A percentile compares a stretch with the other conserved stretches of the same genome.
Evolutionary conservation across 2,888 invertebrate species (phyloP).

Genomic region (Drosophila pseudotalamancana): DNA sequence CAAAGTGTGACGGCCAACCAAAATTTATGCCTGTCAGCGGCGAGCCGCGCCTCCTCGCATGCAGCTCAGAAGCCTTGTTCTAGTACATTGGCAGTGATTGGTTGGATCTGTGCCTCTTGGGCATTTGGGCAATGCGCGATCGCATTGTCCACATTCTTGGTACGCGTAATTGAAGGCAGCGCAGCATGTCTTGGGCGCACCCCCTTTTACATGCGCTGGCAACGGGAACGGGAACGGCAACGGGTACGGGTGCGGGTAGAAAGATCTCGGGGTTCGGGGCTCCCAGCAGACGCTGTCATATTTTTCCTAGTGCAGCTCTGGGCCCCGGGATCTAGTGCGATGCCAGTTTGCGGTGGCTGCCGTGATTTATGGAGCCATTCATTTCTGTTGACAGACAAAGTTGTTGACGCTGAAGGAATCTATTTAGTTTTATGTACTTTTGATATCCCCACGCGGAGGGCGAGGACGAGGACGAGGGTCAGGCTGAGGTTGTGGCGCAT

Average conservation of each 20-base stretch:
- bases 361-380: conserved; percentile 83
- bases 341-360: conserved; percentile 62
- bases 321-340: conserved; percentile 16
- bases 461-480: conserved; percentile 9
- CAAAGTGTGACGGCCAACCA: conserved; percentile 29
- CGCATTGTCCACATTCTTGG: conserved; percentile 72
- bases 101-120: conserved; percentile 58
- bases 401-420: conserved; percentile 80
- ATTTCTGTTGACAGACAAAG: conserved; percentile 83
- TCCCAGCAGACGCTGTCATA: conserved; percentile 61
- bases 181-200: conserved; percentile 70
- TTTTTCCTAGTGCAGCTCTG: conserved; percentile 44
- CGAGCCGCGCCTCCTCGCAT: conserved; percentile 56
- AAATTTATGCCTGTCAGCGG: conserved; percentile 78
- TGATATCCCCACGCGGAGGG: conserved; percentile 49
- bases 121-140: conserved; percentile 58
- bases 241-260: too few relatives aligned
- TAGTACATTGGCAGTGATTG: conserved; percentile 81
- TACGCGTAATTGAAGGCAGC: conserved; percentile 81
- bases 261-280: conserved; percentile 19
- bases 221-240: conserved; percentile 36
- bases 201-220: conserved; percentile 61
- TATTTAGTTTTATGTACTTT: conserved; percentile 76
- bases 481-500: neutral
- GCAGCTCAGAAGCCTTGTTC: conserved; percentile 64